These are phyloP conservation scores for Aphis gossypii DNA, from an alignment of 1,140 invertebrate genomes.

Conservation along the genomic window DNA sequence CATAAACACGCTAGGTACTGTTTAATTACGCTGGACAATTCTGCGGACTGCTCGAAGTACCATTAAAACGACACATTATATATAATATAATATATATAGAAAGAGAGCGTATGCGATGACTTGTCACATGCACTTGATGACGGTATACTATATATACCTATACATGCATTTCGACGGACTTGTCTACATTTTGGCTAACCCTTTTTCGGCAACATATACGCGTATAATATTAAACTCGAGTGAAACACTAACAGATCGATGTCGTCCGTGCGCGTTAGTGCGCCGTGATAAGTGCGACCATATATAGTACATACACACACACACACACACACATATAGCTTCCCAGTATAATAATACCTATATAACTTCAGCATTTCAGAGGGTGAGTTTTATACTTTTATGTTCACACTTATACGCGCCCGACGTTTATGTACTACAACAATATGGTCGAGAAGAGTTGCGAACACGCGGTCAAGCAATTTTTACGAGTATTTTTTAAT, in stretches of 20 bases:
- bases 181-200: neutral
- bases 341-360: neutral
- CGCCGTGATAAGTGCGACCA: neutral
- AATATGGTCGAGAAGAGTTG: neutral
- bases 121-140: neutral
- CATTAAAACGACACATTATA: slow-evolving; percentile 9
- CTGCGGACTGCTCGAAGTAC: neutral
- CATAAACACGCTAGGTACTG: neutral
- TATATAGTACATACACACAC: neutral
- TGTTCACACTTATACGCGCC: neutral
- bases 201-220: neutral
- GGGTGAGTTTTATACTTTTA: neutral
- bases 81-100: neutral
- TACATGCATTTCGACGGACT: neutral
- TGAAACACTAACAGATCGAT: slow-evolving; percentile 6
- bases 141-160: neutral
- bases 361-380: neutral
- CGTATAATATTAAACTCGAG: neutral
- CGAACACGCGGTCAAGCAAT: neutral
- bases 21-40: neutral
- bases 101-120: neutral
- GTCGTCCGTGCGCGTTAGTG: neutral
- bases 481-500: neutral
- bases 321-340: neutral
- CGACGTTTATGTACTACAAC: neutral